Base-by-base conservation (phyloP, 2,113 vertebrate species). In the Epinephelus moara region DNA sequence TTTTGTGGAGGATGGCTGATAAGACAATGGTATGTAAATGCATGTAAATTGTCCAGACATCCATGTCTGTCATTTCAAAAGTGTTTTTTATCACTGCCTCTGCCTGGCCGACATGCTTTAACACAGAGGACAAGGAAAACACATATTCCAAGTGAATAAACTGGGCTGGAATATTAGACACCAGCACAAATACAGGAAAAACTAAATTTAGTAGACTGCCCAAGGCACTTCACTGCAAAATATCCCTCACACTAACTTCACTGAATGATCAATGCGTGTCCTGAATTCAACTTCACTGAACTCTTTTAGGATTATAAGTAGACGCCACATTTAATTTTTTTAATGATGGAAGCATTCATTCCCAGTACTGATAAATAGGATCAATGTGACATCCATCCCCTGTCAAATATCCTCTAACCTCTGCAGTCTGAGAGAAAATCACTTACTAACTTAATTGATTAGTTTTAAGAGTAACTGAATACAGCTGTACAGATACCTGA, bases 351-450 rank as follows among this genome's bases (percentile, higher is more conserved):
- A 50, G 1, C 23, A 69, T 25, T 59, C 49, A 27, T 69, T 82
- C 14, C 21, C 14, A 25, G 45, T 81, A 70, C 52, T 66, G 47
- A 80, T n/a, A 61, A 84, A 88, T 80, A n/a, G 49, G 78, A 74
- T 83, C 59, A 81, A 75, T 0, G 80, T 87, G 84, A 85, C 78
- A 68, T 63, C 30, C 19, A 0, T 66, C 50, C 55, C n/a, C 50
- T 59, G 21, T 40, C 42, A 70, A 63, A 55, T 37, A 64, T 70
- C 42, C 47, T n/a, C 25, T 19, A 70, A 70, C 40, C 23, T 12
- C 42, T 25, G 18, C 45, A 19, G 40, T 72, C 52, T 18, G 37
- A 15, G 23, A 47, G 25, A 74, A 79, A 81, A 75, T 69, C 23
- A 55, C 42, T 82, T 53, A 60, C 21, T 27, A 18, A 56, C 19